Base-by-base conservation (phyloP, 2,113 vertebrate species). In the Tauraco erythrolophus region DNA sequence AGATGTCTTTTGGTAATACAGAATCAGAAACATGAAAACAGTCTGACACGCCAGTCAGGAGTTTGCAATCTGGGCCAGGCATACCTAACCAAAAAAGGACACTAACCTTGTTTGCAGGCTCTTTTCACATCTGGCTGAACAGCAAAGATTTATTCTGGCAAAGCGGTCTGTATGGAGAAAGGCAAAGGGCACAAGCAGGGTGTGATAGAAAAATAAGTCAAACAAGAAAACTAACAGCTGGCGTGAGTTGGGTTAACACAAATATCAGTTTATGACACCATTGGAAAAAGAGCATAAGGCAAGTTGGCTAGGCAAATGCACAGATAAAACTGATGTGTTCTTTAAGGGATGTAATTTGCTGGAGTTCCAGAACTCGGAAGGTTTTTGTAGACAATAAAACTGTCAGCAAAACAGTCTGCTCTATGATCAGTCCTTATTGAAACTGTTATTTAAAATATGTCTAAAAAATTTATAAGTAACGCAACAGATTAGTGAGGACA, bases 51-150 rank as follows among this genome's bases (percentile, higher is more conserved):
- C 27, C n/a, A 14, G 35, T 30, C 35, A 88, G 56, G 28, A 51
- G 3, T 57, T 54, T 53, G 39, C 37, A 72, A 60, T 53, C 71
- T 80, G n/a, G 58, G 27, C n/a, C 83, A 25, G 18, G 22, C 88
- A 91, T 80, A 86, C 58, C 82, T 94, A 39, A 72, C 85, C 70
- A 80, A 86, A 94, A 92, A 95, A 94, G 75, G 75, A 30, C 53
- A 70, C 45, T 27, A 91, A 90, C 17, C 50, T 71, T 94, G 66
- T 90, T 84, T 83, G 45, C 6, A 14, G 33, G 33, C 30, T 79
- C 10, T 25, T 96, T 94, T 79, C 5, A 6, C 6, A 10, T 88
- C 62, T 65, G 62, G 30, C 62, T 86, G 57, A 65, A 39, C 6
- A 69, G 66, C 1, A 1, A 68, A 90, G 76, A 84, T 89, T 95